Evolutionary conservation across 2,113 vertebrate species (phyloP).

Genomic region (Petrocephalus zakoni): DNA sequence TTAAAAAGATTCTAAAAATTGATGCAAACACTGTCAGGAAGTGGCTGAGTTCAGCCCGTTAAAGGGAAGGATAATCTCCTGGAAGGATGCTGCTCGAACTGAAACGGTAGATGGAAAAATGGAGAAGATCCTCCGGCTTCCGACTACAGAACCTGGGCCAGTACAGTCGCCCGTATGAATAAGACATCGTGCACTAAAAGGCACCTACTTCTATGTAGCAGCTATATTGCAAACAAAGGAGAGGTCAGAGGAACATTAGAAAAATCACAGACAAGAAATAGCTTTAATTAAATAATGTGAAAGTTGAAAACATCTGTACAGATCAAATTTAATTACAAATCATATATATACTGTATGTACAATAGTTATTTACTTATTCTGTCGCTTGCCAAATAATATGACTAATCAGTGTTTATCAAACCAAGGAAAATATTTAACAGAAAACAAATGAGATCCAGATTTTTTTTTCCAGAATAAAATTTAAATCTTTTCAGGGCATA

Average conservation of each 20-base stretch:
- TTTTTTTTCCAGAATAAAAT: background rate
- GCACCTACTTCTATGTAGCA: background rate
- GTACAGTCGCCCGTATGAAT: background rate
- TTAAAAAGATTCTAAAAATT: conserved; percentile 4
- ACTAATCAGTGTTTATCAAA: conserved; percentile 82
- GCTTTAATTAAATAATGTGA: conserved; percentile 99
- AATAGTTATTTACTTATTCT: conserved; percentile 81
- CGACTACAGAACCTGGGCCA: background rate
- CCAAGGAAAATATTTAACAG: conserved; percentile 57
- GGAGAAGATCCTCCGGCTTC: background rate
- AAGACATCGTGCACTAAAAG: background rate
- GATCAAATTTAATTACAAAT: conserved; percentile 93
- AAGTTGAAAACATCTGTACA: conserved; percentile 98
- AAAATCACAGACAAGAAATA: conserved; percentile 91
- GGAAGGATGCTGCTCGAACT: background rate
- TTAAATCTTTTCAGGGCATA: background rate
- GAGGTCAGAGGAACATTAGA: conserved; percentile 19
- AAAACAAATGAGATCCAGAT: conserved; percentile 53
- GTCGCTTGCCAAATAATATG: conserved; percentile 61
- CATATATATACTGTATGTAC: conserved; percentile 78
- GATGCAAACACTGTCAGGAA: conserved; percentile 13
- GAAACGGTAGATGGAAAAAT: background rate
- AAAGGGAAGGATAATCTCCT: background rate
- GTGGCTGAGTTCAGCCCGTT: background rate
- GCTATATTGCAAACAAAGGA: background rate